Percentiles rank a stretch among this genome's conserved stretches.
Conservation (phyloP, 1,140 invertebrate species). For the Polypedilum pembai region DNA sequence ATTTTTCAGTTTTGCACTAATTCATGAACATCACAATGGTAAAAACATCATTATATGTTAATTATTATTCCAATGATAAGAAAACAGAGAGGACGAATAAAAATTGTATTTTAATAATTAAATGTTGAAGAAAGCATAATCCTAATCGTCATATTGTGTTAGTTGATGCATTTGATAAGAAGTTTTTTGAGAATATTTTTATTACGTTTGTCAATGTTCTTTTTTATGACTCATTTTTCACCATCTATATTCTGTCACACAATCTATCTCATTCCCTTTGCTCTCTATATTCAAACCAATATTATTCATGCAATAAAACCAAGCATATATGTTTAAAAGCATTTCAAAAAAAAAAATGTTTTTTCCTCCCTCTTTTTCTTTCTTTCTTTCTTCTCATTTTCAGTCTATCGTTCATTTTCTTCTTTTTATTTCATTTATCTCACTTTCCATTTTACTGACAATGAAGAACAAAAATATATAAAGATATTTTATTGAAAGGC, state of each 20-base stretch:
- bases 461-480: too few relatives aligned
- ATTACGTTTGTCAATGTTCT: not conserved
- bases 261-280: not conserved
- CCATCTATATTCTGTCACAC: not conserved
- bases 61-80: not conserved
- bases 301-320: constrained; percentile 25
- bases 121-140: constrained; percentile 25
- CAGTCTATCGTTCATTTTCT: constrained; percentile 5
- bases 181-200: not conserved
- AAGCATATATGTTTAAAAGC: not conserved
- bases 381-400: not conserved
- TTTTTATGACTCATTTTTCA: constrained; percentile 19
- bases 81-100: not conserved
- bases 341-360: not conserved
- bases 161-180: constrained; percentile 25
- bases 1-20: too few relatives aligned
- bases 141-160: constrained; percentile 27
- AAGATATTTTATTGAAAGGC: not conserved
- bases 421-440: not conserved
- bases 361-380: not conserved
- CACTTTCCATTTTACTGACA: not conserved
- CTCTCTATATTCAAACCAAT: constrained; percentile 3
- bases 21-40: too few relatives aligned
- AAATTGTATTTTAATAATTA: constrained; percentile 26
- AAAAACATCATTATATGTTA: constrained; percentile 6